Conservation (phyloP, 1,140 invertebrate species). For the Ceratina japonica region DNA sequence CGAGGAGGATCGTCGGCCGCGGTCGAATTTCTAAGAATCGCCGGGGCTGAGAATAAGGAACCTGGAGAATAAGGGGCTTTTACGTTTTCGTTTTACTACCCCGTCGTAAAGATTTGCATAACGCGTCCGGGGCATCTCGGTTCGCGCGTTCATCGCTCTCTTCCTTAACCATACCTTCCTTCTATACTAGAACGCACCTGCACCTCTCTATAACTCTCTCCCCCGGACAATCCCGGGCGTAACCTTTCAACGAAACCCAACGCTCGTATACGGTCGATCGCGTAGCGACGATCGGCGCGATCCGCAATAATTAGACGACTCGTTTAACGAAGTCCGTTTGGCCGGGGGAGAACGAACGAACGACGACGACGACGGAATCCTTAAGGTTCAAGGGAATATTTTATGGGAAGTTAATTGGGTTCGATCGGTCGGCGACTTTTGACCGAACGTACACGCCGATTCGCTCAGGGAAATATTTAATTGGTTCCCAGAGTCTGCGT, state of each 20-base stretch:
- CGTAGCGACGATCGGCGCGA: conserved; percentile 7
- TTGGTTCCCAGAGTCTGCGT: conserved; percentile 5
- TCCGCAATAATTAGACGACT: conserved; percentile 29
- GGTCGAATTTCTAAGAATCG: conserved; percentile 65
- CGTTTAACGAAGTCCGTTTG: conserved; percentile 23
- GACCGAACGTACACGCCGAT: conserved; percentile 22
- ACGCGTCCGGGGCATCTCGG: conserved; percentile 31
- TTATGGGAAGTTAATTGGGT: conserved; percentile 32
- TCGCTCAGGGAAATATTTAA: conserved; percentile 30
- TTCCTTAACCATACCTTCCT: too few relatives aligned
- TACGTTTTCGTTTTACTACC: conserved; percentile 62
- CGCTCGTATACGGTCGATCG: too few relatives aligned
- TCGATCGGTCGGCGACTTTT: conserved; percentile 24
- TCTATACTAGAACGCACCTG: neutral
- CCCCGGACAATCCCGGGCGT: too few relatives aligned
- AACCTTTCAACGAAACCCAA: too few relatives aligned
- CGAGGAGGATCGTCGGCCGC: conserved; percentile 51
- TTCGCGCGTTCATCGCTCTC: neutral
- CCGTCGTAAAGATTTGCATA: conserved; percentile 66
- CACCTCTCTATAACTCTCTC: neutral
- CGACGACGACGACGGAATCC: too few relatives aligned
- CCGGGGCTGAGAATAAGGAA: conserved; percentile 63
- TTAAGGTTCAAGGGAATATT: neutral
- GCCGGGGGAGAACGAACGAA: too few relatives aligned
- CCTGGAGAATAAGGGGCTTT: conserved; percentile 34